Conservation (phyloP, 1,140 invertebrate species). For the Pogonognathellus flavescens region DNA sequence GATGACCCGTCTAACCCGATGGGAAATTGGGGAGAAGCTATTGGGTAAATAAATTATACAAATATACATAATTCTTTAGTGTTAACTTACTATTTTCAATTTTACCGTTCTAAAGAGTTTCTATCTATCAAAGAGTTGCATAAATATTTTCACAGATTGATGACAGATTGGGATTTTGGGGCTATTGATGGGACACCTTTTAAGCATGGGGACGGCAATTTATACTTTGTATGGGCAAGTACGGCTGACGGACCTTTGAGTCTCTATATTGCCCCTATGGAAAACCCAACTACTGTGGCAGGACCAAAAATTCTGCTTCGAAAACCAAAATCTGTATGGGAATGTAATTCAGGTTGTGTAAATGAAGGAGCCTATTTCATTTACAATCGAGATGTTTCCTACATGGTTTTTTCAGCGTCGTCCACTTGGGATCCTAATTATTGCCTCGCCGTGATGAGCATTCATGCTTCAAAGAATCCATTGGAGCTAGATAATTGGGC, state of each 20-base stretch:
- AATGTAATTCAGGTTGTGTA: constrained; percentile 1
- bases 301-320: constrained; percentile 40
- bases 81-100: background rate
- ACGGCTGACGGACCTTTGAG: constrained; percentile 16
- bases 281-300: constrained; percentile 20
- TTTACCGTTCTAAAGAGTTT: too few relatives aligned
- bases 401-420: constrained; percentile 54
- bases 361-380: constrained; percentile 52
- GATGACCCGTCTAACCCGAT: constrained; percentile 56
- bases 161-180: constrained; percentile 52
- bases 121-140: too few relatives aligned
- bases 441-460: constrained; percentile 52
- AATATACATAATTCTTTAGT: background rate
- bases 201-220: constrained; percentile 22
- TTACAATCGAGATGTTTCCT: constrained; percentile 51
- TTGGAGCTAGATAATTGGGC: constrained; percentile 36
- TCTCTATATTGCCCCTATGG: constrained; percentile 52
- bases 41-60: background rate
- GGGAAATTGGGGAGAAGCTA: constrained; percentile 55
- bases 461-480: constrained; percentile 24
- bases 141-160: constrained; percentile 43
- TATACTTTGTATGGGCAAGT: constrained; percentile 52
- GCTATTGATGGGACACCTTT: constrained; percentile 56
- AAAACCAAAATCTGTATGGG: constrained; percentile 50
- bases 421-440: constrained; percentile 49